Conservation (phyloP, 2,113 vertebrate genomes). For the Xyrauchen texanus region DNA sequence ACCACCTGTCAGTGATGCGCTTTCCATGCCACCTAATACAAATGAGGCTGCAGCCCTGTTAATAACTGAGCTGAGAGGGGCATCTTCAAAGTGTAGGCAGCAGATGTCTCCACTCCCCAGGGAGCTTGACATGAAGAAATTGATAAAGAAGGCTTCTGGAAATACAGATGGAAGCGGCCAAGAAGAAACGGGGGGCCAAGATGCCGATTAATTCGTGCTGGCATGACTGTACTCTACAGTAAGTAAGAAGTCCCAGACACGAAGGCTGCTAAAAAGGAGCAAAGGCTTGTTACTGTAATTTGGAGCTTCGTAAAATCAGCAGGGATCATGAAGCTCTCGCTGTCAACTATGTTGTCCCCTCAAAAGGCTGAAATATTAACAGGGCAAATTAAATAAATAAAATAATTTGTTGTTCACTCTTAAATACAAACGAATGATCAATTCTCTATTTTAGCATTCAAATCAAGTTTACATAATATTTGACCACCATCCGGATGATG, state of each 20-base stretch:
- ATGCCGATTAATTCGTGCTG: slow-evolving; percentile 54
- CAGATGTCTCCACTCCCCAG: slow-evolving; percentile 75
- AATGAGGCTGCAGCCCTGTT: slow-evolving; percentile 67
- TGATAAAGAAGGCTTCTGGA: slow-evolving; percentile 70
- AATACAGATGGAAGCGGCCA: slow-evolving; percentile 64
- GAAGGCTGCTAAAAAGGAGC: neutral
- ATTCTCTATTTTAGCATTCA: too few species aligned
- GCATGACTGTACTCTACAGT: slow-evolving; percentile 38
- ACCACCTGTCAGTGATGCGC: slow-evolving; percentile 73
- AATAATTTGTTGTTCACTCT: too few species aligned
- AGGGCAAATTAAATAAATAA: too few species aligned
- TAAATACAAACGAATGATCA: too few species aligned
- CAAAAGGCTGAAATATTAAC: too few species aligned
- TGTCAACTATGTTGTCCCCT: too few species aligned
- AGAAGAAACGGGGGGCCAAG: slow-evolving; percentile 38
- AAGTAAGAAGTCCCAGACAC: neutral
- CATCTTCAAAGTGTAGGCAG: slow-evolving; percentile 72
- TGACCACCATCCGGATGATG: too few species aligned
- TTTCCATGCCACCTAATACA: slow-evolving; percentile 68
- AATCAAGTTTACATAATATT: too few species aligned
- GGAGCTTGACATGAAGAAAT: slow-evolving; percentile 73
- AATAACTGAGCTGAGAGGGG: slow-evolving; percentile 68
- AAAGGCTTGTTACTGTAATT: slow-evolving; percentile 1
- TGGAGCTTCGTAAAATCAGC: too few species aligned
- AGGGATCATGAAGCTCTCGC: too few species aligned